Evolutionary conservation across 2,797 vertebrate genomes (phyloP).

Genomic region (Lutjanus campechanus): DNA sequence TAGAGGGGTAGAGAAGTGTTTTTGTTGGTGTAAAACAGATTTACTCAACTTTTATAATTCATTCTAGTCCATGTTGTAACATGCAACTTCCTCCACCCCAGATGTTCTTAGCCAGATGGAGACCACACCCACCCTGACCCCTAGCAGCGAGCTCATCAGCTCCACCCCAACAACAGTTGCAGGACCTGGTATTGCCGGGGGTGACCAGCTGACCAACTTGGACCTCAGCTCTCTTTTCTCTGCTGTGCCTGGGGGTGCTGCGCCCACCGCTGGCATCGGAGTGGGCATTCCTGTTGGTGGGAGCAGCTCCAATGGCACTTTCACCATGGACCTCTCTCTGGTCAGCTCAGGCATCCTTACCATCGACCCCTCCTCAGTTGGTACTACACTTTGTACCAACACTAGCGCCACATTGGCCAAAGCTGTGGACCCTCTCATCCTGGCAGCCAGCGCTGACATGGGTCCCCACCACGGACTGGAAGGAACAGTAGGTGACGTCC

Average conservation of each 20-base stretch:
- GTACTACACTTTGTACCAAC: slow-evolving; percentile 84
- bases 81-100: slow-evolving; percentile 65
- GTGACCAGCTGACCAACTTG: slow-evolving; percentile 89
- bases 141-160: slow-evolving; percentile 93
- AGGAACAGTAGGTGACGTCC: slow-evolving; percentile 87
- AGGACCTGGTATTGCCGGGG: slow-evolving; percentile 56
- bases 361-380: slow-evolving; percentile 91
- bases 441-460: slow-evolving; percentile 88
- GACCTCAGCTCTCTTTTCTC: slow-evolving; percentile 96
- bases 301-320: slow-evolving; percentile 77
- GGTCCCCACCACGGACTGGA: slow-evolving; percentile 88
- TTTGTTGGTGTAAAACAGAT: neutral
- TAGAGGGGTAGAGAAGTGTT: neutral
- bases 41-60: neutral
- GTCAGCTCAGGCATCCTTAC: slow-evolving; percentile 94
- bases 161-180: slow-evolving; percentile 80
- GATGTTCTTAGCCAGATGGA: slow-evolving; percentile 93
- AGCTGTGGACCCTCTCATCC: slow-evolving; percentile 90
- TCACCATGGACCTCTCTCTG: slow-evolving; percentile 90
- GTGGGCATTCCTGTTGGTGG: slow-evolving; percentile 72
- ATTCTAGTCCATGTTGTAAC: too few relatives aligned
- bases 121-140: slow-evolving; percentile 90
- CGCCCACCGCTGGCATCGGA: slow-evolving; percentile 58
- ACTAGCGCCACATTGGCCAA: slow-evolving; percentile 82
- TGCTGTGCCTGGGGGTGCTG: slow-evolving; percentile 81